Evolutionary conservation across 2,888 invertebrate genomes (phyloP).

Genomic region (Eupsilia transversa): DNA sequence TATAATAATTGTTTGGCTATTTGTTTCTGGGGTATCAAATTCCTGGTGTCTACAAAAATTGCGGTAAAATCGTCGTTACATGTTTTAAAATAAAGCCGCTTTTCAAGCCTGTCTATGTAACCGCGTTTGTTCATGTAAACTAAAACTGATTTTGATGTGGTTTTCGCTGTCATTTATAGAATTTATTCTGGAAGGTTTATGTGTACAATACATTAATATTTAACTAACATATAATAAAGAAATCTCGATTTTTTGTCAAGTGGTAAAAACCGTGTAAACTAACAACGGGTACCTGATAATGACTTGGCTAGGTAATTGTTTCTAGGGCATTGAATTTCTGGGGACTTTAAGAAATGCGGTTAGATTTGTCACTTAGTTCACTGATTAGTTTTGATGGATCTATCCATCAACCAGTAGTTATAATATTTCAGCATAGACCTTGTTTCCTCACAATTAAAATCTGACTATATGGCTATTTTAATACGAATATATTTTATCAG

Average conservation of each 20-base stretch:
- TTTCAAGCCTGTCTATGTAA: neutral
- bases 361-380: neutral
- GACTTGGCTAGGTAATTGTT: neutral
- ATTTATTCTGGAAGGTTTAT: neutral
- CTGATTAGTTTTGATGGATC: neutral
- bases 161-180: neutral
- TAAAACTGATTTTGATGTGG: neutral
- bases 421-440: neutral
- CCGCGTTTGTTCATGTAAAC: neutral
- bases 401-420: neutral
- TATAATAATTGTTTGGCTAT: constrained; percentile 26
- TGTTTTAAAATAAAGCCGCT: neutral
- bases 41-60: constrained; percentile 1
- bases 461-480: neutral
- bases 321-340: neutral
- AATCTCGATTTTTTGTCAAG: neutral
- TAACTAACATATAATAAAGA: too few relatives aligned
- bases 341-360: neutral
- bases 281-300: too few relatives aligned
- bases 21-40: constrained; percentile 27
- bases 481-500: neutral
- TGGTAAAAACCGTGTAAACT: too few relatives aligned
- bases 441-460: neutral
- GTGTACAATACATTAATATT: too few relatives aligned
- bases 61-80: constrained; percentile 6